Conservation (phyloP, 1,140 invertebrate genomes). For the Drosophila ambigua region DNA sequence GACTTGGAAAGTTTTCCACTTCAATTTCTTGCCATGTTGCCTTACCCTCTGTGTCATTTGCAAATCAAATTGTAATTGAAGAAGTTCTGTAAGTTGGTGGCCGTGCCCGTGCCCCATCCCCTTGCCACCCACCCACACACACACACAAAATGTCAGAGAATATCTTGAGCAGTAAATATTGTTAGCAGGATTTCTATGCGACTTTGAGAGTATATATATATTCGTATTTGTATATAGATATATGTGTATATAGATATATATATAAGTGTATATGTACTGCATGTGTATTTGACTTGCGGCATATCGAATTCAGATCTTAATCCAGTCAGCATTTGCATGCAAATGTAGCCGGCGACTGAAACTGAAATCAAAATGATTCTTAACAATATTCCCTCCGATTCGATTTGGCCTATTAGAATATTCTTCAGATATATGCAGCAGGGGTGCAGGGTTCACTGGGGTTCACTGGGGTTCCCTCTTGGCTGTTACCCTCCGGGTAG, state of each 20-base stretch:
- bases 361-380: constrained; percentile 46
- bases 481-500: background rate
- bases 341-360: constrained; percentile 42
- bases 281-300: constrained; percentile 27
- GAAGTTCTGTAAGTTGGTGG: constrained; percentile 48
- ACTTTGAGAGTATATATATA: no score
- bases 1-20: constrained; percentile 53
- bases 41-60: constrained; percentile 60
- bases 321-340: constrained; percentile 51
- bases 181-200: background rate
- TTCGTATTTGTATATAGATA: no score
- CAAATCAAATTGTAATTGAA: constrained; percentile 80
- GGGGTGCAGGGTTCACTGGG: constrained; percentile 9
- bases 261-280: background rate
- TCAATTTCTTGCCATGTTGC: constrained; percentile 58
- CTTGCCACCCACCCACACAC: background rate
- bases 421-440: constrained; percentile 3
- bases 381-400: constrained; percentile 25
- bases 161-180: constrained; percentile 50
- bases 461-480: constrained; percentile 33
- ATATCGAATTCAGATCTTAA: constrained; percentile 49
- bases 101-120: background rate
- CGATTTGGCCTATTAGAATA: constrained; percentile 56
- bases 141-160: constrained; percentile 32
- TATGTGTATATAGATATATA: no score